A percentile compares a stretch with the other conserved stretches of the same genome.
Conservation (phyloP, 2,888 invertebrate species). For the Melanotus villosus region DNA sequence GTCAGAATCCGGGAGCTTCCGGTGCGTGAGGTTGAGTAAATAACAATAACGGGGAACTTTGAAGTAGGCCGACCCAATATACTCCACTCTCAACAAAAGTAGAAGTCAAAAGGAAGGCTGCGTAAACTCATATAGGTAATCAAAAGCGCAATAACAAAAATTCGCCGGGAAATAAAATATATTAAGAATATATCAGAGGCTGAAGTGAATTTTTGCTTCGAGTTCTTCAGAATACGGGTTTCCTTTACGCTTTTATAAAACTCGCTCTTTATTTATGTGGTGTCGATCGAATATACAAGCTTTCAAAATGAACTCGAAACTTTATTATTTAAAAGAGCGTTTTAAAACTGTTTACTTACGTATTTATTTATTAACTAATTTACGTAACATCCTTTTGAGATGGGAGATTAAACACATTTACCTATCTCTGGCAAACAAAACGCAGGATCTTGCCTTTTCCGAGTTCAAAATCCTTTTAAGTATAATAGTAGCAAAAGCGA, state of each 20-base stretch:
- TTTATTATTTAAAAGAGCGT: too few relatives aligned
- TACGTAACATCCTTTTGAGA: too few relatives aligned
- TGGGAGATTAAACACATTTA: too few relatives aligned
- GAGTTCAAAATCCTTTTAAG: too few relatives aligned
- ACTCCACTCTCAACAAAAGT: conserved; percentile 23
- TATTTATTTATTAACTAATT: too few relatives aligned
- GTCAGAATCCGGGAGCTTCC: conserved; percentile 54
- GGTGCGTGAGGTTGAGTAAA: conserved; percentile 57
- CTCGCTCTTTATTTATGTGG: not conserved
- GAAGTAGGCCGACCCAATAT: conserved; percentile 46
- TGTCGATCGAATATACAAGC: conserved; percentile 9
- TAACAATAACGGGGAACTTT: conserved; percentile 56
- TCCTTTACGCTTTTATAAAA: not conserved
- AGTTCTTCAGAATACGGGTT: not conserved
- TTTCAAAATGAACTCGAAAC: too few relatives aligned
- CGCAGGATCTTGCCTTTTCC: too few relatives aligned
- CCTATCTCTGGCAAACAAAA: too few relatives aligned
- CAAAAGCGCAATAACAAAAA: conserved; percentile 35
- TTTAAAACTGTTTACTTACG: too few relatives aligned
- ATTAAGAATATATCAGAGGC: conserved; percentile 22
- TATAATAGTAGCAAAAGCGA: too few relatives aligned
- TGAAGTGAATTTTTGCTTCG: conserved; percentile 4
- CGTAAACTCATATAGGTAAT: conserved; percentile 36
- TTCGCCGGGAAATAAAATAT: conserved; percentile 24
- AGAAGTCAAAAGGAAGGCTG: conserved; percentile 27